Conservation (phyloP, 2,888 invertebrate species). For the Tachystola acroxantha region DNA sequence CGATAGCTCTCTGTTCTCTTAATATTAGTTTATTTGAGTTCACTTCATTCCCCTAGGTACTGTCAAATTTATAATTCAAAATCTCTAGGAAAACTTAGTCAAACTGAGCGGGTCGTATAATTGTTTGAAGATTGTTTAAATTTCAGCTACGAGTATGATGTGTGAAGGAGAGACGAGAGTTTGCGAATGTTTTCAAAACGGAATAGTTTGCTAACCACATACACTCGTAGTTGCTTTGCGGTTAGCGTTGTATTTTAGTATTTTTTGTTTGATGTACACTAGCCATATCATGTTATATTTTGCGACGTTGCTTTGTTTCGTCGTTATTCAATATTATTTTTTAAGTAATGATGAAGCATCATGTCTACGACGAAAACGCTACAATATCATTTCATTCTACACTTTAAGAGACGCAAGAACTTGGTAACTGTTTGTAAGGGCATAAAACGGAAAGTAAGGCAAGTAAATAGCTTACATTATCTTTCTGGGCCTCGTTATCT, state of each 20-base stretch:
- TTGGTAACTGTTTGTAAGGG: neutral
- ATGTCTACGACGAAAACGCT: too few species aligned
- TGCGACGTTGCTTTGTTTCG: too few species aligned
- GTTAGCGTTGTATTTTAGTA: neutral
- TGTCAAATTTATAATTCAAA: neutral
- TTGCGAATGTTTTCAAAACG: neutral
- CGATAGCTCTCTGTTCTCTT: too few species aligned
- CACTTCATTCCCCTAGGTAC: too few species aligned
- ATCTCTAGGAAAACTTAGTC: neutral
- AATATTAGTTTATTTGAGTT: too few species aligned
- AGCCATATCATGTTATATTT: too few species aligned
- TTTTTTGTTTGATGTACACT: slow-evolving; percentile 8
- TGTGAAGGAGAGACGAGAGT: neutral
- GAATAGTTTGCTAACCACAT: slow-evolving; percentile 6
- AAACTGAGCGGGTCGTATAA: neutral
- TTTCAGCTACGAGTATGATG: neutral
- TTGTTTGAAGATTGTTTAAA: neutral
- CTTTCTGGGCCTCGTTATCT: slow-evolving; percentile 7
- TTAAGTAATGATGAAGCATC: too few species aligned
- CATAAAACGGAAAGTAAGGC: slow-evolving; percentile 1
- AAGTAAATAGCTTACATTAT: slow-evolving; percentile 10
- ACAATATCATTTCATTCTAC: too few species aligned
- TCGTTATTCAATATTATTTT: too few species aligned
- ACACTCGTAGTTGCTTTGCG: slow-evolving; percentile 5
- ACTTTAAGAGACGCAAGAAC: slow-evolving; percentile 1